Evolutionary conservation across 2,113 vertebrate genomes (phyloP), one percentile per base, ranked within the genome.

Genomic region (Callipepla californica): DNA sequence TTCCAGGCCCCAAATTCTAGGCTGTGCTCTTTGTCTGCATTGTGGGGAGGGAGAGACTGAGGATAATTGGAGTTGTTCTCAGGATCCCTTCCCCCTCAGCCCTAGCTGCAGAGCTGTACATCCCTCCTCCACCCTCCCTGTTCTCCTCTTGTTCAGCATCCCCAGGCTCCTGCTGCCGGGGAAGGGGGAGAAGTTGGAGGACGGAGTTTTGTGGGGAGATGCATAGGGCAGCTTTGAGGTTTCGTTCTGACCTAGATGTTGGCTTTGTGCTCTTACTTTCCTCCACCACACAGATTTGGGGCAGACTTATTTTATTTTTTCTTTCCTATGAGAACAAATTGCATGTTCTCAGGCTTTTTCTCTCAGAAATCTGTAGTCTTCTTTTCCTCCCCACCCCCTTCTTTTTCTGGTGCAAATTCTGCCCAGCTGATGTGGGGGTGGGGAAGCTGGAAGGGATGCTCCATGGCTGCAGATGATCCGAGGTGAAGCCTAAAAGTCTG

Each of bases 351-450:
- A 87, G 94, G 91, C 83, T 65, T 96, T 96, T 85, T 50, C 86
- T 81, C 16, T 82, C 38, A 82, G 95, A 97, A 97, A 94, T 87
- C 92, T 94, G 97, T 89, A 93, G 92, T 94, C 92, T 88, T 81
- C 83, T 58, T 85, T 80, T 80, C 86, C 67, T 81, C 87, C 79
- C 66, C 53, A 57, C 63, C 34, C 36, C 61, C 36, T 53, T 53
- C 40, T 50, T 69, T 88, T 42, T 83, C 89, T 92, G 95, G 93
- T 94, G 95, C 93, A 92, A 83, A 65, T 87, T 40, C 16, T 88
- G 84, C 92, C 92, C 94, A 55, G 94, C 75, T 87, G 88, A 65
- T 58, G 94, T 69, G 92, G 91, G 91, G 90, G 89, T 69, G 88
- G 88, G 94, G 86, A 88, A 47, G 14, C 89, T 75, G 93, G 87